Evolutionary conservation across 2,888 invertebrate species (phyloP).

Genomic region (Drosophila glabriapex): DNA sequence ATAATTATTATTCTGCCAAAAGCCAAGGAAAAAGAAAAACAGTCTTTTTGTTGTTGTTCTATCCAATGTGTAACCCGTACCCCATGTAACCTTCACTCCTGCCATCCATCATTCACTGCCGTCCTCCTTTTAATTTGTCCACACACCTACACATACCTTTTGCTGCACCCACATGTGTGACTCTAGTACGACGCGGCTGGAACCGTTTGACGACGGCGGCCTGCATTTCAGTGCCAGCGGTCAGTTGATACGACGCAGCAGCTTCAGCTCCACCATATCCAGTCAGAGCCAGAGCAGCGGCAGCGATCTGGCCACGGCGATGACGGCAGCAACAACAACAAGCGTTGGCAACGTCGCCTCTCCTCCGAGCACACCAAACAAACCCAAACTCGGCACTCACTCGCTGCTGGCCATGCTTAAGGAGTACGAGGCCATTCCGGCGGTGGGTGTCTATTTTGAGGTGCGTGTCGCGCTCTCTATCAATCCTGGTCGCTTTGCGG

Average conservation of each 20-base stretch:
- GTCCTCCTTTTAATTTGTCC: not conserved
- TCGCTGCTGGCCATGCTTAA: constrained; percentile 45
- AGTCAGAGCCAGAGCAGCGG: constrained; percentile 64
- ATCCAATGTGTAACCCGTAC: not conserved
- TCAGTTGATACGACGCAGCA: constrained; percentile 59
- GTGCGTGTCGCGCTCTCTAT: constrained; percentile 91
- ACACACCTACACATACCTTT: not conserved
- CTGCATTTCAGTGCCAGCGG: constrained; percentile 55
- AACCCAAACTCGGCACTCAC: not conserved
- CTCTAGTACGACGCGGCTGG: constrained; percentile 54
- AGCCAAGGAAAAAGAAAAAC: not conserved
- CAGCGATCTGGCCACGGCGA: constrained; percentile 48
- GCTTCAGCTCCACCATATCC: constrained; percentile 65
- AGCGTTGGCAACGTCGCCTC: constrained; percentile 34
- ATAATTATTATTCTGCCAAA: constrained; percentile 21
- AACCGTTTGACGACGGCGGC: constrained; percentile 63
- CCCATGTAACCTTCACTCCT: not conserved
- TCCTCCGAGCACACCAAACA: constrained; percentile 54
- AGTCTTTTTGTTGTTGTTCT: not conserved
- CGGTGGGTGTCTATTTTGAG: constrained; percentile 88
- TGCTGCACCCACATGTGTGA: not conserved
- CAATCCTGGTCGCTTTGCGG: constrained; percentile 87
- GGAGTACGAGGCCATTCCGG: constrained; percentile 79
- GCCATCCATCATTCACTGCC: constrained; percentile 4
- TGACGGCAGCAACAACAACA: constrained; percentile 26